phyloP scores from a whole-genome alignment of 1,140 invertebrate genomes.

The Latrodectus geometricus region DNA sequence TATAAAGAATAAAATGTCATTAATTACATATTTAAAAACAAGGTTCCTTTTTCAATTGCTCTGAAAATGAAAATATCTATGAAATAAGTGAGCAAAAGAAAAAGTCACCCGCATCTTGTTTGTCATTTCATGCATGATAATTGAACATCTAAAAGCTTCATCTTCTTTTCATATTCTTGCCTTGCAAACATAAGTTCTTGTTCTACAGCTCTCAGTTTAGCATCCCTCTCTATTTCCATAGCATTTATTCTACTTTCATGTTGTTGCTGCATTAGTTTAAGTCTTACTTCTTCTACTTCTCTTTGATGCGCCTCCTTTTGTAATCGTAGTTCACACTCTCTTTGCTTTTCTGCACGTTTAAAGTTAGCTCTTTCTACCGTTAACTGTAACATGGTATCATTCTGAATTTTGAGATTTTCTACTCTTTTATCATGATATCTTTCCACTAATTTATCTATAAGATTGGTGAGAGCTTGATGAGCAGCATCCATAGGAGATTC shows the following conservation, averaged over 20 bases:
- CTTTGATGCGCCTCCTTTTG: not conserved
- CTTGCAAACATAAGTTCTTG: conserved; percentile 50
- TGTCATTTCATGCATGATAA: conserved; percentile 47
- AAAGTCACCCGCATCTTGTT: too few species aligned
- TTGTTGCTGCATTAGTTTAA: conserved; percentile 33
- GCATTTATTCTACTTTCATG: conserved; percentile 41
- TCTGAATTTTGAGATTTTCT: conserved; percentile 44
- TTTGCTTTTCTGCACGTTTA: conserved; percentile 13
- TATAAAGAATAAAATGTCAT: too few species aligned
- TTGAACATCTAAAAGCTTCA: conserved; percentile 50
- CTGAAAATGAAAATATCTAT: not conserved
- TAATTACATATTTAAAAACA: too few species aligned
- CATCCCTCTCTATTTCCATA: conserved; percentile 46
- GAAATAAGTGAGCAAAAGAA: too few species aligned
- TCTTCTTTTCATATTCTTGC: conserved; percentile 56
- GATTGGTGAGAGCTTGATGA: conserved; percentile 36
- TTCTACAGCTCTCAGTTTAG: conserved; percentile 41
- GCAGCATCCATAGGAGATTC: conserved; percentile 51
- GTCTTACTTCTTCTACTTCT: conserved; percentile 6
- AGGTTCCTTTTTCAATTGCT: too few species aligned
- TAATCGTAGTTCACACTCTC: conserved; percentile 4
- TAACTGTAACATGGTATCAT: conserved; percentile 16
- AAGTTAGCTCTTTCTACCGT: conserved; percentile 7
- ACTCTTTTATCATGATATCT: conserved; percentile 52
- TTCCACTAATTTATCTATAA: conserved; percentile 59